Evolutionary conservation across 2,113 vertebrate genomes (phyloP).

Genomic region (Pseudois nayaur): DNA sequence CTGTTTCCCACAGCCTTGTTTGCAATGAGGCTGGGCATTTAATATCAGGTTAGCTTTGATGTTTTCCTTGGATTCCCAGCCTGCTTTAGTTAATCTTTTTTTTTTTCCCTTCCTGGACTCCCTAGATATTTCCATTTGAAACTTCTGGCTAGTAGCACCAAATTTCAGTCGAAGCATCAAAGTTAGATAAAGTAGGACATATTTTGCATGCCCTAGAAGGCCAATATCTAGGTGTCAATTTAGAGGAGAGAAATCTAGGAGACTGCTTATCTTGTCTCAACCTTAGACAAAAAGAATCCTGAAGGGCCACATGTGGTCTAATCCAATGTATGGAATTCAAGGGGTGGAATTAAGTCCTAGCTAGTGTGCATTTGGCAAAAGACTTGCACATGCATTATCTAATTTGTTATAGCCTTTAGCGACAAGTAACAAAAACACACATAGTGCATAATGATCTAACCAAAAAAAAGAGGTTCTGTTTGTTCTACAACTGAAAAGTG

Average conservation of each 20-base stretch:
- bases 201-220: not conserved
- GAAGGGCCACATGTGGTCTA: not conserved
- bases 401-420: not conserved
- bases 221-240: not conserved
- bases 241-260: not conserved
- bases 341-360: not conserved
- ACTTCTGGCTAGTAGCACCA: not conserved
- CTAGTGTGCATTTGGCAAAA: not conserved
- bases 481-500: not conserved
- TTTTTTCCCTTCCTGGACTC: not conserved
- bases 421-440: not conserved
- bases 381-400: not conserved
- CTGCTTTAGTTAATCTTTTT: not conserved
- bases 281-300: not conserved
- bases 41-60: not conserved
- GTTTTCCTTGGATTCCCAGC: not conserved
- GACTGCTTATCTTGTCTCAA: not conserved
- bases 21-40: not conserved
- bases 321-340: not conserved
- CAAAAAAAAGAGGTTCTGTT: not conserved
- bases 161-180: not conserved
- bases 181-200: not conserved
- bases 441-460: not conserved
- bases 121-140: slow-evolving; percentile 1
- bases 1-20: not conserved